Evolutionary conservation across 1,140 invertebrate genomes (phyloP), one percentile per base, ranked within the genome.

Genomic region (Brachionus plicatilis): DNA sequence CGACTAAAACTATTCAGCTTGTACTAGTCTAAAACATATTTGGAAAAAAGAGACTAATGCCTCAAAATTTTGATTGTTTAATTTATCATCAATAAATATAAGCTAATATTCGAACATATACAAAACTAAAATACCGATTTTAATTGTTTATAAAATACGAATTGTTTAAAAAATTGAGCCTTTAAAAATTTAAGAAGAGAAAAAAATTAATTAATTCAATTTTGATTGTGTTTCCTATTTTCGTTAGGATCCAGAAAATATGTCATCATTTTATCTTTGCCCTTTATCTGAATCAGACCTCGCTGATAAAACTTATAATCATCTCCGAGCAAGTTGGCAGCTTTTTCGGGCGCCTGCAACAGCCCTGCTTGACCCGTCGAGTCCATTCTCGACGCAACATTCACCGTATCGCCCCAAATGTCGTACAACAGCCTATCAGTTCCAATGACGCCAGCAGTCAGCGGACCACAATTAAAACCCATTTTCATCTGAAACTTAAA

Each of bases 391-490:
- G 94, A 96, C 0, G 96, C 95, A 78, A 98, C 96, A 90, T 99
- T 99, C 0, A 98, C 96, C 0, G 96, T 95, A 90, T 99, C 96
- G 0, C 97, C 96, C 97, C 97, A 99, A 78, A 99, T 98, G 88
- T 98, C 97, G 86, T 97, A 99, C 87, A 96, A 95, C 17, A 98
- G 90, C 88, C 98, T 98, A 0, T 94, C 95, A 0, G 96, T 97
- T 0, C 96, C 96, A 70, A 98, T 97, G 0, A 99, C 96, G 4
- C 96, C 97, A 0, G 95, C 95, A 0, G 95, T 96, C 0, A 97
- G 95, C 86, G 97, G 95, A 0, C 96, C 96, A 86, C 88, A 90
- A 87, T 92, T 92, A 85, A 89, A 91, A 17, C 92, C 92, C 84
- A 92, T 90, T 56, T 95, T 92, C n/a, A 98, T 88, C n/a, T 95